Evolutionary conservation across 2,888 invertebrate species (phyloP), one percentile per base, ranked within the genome.

Genomic region (Thelaira solivaga): DNA sequence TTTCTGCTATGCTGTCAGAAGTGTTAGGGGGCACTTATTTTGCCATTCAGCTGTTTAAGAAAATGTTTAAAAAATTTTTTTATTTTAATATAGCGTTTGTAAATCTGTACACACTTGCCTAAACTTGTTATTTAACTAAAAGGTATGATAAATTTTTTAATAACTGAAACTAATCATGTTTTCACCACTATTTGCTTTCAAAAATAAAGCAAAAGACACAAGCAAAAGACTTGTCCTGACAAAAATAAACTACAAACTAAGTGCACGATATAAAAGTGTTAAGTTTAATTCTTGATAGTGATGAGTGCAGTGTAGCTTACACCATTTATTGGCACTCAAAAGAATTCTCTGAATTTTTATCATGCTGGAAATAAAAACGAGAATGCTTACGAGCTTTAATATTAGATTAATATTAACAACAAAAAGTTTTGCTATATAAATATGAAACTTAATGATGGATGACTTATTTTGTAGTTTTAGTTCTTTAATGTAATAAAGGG

Each of bases 111-210:
- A 61, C 20, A 59, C 31, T 18, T 31, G 7, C 11, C 16, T 0
- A 4, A 49, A 18, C 18, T 26, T 57, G 62, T 26, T 61, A 34
- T 45, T 69, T 45, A 67, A 62, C 22, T 13, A 18, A 20, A 62
- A 67, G 18, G 10, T 53, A 64, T 49, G 62, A 73, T 68, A 29
- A 73, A 62, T 68, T 41, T 64, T 67, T 72, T 64, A 62, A 49
- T 62, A 77, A 65, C 68, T 34, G 51, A 73, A 59, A 64, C 64
- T 59, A 78, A 78, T 78, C 73, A 74, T 64, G 69, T 73, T 78
- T 78, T 78, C 77, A 59, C 64, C 73, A 74, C 77, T 78, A 64
- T 59, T 64, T 77, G 61, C 2, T 36, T 47, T 61, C 13, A 36
- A 51, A 22, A 26, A 6, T 13, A 11, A n/a, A 41, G 10, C 7